Percentiles rank a stretch among this genome's conserved stretches.
Evolutionary conservation across 1,140 invertebrate species (phyloP).

Genomic region (Bombus waltoni): DNA sequence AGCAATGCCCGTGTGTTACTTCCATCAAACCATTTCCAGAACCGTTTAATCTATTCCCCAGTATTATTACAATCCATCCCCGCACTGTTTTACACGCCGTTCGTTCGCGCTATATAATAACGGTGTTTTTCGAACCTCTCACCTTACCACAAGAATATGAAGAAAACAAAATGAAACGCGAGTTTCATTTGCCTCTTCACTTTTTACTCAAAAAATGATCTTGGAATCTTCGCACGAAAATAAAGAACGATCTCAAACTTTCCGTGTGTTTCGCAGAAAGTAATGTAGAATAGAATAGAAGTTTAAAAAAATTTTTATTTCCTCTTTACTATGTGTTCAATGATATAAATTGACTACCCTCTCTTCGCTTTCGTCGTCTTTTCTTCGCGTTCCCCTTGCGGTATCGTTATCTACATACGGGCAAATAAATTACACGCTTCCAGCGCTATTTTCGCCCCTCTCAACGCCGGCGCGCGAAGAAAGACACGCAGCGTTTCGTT

Average conservation of each 20-base stretch:
- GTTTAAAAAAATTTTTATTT: neutral
- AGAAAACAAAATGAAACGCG: neutral
- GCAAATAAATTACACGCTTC: slow-evolving; percentile 26
- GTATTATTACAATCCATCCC: neutral
- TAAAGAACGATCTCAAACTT: neutral
- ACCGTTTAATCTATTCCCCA: slow-evolving; percentile 7
- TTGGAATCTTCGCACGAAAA: neutral
- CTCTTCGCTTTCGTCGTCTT: neutral
- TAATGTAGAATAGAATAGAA: too few relatives aligned
- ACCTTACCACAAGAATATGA: neutral
- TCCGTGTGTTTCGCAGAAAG: neutral
- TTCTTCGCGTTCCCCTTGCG: neutral
- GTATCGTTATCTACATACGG: slow-evolving; percentile 6
- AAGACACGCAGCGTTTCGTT: neutral
- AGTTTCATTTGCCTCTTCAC: neutral
- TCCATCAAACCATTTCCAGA: neutral
- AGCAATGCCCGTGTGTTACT: neutral
- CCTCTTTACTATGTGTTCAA: neutral
- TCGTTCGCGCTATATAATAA: neutral
- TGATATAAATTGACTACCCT: neutral
- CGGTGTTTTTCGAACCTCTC: neutral
- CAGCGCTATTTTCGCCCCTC: slow-evolving; percentile 27
- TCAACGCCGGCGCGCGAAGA: neutral
- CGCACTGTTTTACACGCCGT: neutral
- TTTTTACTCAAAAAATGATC: neutral